A percentile compares a stretch with the other conserved stretches of the same genome.
Conservation (phyloP, 2,797 vertebrate genomes). For the Notamacropus eugenii region DNA sequence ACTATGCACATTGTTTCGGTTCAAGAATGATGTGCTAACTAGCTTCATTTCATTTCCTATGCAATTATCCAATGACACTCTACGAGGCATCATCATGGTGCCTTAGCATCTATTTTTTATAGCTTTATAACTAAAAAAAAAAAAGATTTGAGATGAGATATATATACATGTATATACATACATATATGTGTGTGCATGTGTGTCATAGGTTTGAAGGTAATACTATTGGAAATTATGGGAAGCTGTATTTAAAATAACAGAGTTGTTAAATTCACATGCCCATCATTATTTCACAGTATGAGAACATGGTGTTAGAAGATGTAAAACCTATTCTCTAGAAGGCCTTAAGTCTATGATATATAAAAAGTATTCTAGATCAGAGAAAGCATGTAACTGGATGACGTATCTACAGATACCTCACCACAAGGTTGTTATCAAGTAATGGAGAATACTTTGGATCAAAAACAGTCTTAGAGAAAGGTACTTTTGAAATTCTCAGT, state of each 20-base stretch:
- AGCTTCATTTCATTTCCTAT: neutral
- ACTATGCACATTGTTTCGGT: neutral
- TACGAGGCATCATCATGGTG: neutral
- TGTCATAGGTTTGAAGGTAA: neutral
- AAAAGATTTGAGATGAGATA: neutral
- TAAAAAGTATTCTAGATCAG: neutral
- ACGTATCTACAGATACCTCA: neutral
- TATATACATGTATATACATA: no score
- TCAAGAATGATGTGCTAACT: neutral
- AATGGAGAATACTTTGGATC: neutral
- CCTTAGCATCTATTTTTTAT: neutral
- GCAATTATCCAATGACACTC: neutral
- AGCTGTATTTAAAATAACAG: neutral
- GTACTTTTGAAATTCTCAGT: neutral
- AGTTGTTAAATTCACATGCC: neutral
- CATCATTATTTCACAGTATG: neutral
- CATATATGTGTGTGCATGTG: no score
- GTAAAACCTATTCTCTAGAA: neutral
- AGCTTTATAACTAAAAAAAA: neutral
- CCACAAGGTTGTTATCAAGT: neutral
- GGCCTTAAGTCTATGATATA: neutral
- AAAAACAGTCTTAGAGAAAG: neutral
- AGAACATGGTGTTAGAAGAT: neutral
- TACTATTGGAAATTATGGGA: neutral
- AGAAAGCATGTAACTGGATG: neutral